phyloP scores from a whole-genome alignment of 2,888 invertebrate genomes.

The Apotomis capreana region DNA sequence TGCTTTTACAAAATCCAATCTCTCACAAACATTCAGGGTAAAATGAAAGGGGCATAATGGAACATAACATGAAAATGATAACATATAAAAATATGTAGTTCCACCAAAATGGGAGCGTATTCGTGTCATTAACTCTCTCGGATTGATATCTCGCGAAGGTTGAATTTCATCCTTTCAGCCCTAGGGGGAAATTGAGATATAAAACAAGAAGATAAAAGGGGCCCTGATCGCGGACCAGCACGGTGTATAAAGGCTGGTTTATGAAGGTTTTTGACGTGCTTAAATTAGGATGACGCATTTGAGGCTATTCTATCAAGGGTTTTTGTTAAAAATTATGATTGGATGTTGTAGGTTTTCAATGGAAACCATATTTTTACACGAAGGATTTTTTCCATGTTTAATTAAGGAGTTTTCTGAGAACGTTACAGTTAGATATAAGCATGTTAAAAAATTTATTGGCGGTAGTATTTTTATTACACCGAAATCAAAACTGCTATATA shows the following conservation, averaged over 20 bases:
- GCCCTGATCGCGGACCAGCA: slow-evolving; percentile 27
- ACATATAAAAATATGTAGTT: slow-evolving; percentile 42
- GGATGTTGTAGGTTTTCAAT: background rate
- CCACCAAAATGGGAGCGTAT: slow-evolving; percentile 42
- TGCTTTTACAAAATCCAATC: slow-evolving; percentile 24
- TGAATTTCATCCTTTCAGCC: slow-evolving; percentile 50
- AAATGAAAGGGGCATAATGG: slow-evolving; percentile 32
- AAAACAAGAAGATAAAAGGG: slow-evolving; percentile 63
- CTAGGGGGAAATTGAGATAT: slow-evolving; percentile 69
- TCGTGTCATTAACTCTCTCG: slow-evolving; percentile 58
- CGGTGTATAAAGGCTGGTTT: slow-evolving; percentile 21
- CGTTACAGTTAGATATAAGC: background rate
- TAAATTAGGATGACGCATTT: slow-evolving; percentile 7
- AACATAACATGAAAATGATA: slow-evolving; percentile 36
- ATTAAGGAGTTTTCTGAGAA: background rate
- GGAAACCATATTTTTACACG: background rate
- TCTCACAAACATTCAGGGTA: slow-evolving; percentile 20
- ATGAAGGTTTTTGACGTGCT: slow-evolving; percentile 25
- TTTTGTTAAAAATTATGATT: background rate
- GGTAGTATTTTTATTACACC: too few relatives aligned
- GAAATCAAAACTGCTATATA: too few relatives aligned
- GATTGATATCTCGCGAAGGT: slow-evolving; percentile 61
- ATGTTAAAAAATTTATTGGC: too few relatives aligned
- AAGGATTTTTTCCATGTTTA: background rate
- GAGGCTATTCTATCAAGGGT: background rate